Conservation (phyloP, 2,113 vertebrate genomes). For the Heliornis fulica region DNA sequence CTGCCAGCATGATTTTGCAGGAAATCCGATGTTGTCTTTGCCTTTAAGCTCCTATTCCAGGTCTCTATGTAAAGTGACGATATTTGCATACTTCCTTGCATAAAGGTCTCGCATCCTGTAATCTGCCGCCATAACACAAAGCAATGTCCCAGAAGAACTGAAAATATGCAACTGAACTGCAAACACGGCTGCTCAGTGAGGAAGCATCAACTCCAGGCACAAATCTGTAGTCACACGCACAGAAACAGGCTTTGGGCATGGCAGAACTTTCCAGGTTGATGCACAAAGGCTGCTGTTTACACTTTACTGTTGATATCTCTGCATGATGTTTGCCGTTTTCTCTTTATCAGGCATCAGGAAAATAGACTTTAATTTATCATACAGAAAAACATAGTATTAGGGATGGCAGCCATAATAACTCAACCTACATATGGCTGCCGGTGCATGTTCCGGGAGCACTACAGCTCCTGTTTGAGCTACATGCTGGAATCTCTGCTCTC, state of each 20-base stretch:
- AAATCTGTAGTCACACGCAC: neutral
- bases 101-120: neutral
- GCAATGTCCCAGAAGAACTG: neutral
- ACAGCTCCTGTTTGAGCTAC: neutral
- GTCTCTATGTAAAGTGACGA: neutral
- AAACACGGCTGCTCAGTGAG: neutral
- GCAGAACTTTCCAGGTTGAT: neutral
- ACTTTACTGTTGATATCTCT: neutral
- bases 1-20: neutral
- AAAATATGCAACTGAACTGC: neutral
- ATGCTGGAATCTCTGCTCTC: neutral
- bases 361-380: neutral
- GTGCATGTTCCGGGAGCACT: neutral
- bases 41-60: neutral
- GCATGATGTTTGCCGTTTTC: neutral
- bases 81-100: neutral
- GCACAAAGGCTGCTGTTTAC: neutral
- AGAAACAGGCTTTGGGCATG: neutral
- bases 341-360: neutral
- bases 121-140: accelerated
- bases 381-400: neutral
- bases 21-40: neutral
- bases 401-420: neutral
- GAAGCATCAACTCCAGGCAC: neutral
- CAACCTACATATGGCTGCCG: accelerated